Percentiles rank a stretch among this genome's conserved stretches.
Evolutionary conservation across 2,113 vertebrate genomes (phyloP).

Genomic region (Chrysemys picta): DNA sequence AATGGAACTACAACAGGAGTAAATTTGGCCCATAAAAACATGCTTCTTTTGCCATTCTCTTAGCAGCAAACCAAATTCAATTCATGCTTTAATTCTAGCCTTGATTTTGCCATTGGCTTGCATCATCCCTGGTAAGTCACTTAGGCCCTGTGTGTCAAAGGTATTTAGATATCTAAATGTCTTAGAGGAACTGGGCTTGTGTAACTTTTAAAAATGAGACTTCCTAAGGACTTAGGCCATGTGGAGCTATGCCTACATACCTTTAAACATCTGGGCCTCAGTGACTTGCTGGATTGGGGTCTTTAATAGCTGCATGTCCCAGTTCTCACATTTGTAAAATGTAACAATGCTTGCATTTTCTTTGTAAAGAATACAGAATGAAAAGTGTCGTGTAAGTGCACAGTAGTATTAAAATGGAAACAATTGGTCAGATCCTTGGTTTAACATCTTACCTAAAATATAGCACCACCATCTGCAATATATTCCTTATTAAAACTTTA

Average conservation of each 20-base stretch:
- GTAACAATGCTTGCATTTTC: too few relatives aligned
- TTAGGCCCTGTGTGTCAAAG: not conserved
- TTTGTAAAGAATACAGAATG: too few relatives aligned
- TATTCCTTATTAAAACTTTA: too few relatives aligned
- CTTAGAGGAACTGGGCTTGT: not conserved
- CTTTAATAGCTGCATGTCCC: not conserved
- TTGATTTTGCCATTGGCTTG: not conserved
- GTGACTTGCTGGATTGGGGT: not conserved
- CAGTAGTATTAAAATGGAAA: too few relatives aligned
- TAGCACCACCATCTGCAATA: too few relatives aligned
- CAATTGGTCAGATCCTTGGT: too few relatives aligned
- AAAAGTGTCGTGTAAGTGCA: not conserved
- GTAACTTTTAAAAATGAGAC: not conserved
- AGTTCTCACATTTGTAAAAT: not conserved
- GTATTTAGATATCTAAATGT: not conserved
- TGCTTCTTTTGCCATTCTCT: not conserved
- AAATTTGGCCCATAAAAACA: not conserved
- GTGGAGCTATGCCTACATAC: not conserved
- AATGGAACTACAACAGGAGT: not conserved
- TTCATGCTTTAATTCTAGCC: not conserved
- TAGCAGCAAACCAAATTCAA: not conserved
- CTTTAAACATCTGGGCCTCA: not conserved
- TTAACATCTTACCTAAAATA: too few relatives aligned
- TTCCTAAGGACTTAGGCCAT: not conserved
- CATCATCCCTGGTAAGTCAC: not conserved